Conservation (phyloP, 2,888 invertebrate species). For the Coelinius sp. region DNA sequence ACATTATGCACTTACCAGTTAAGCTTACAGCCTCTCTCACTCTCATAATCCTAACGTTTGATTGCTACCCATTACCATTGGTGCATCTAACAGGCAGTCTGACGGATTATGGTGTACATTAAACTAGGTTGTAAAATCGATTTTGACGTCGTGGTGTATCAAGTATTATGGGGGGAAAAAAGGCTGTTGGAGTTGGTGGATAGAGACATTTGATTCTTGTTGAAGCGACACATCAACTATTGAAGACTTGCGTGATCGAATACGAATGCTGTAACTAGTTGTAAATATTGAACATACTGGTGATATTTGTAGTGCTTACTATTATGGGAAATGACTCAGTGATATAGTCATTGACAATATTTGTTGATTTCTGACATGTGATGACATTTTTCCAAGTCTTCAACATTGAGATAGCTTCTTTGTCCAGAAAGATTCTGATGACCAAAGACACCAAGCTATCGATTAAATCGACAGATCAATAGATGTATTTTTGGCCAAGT, state of each 20-base stretch:
- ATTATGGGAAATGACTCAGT: neutral
- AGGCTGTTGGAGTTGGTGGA: neutral
- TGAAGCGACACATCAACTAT: neutral
- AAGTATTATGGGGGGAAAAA: neutral
- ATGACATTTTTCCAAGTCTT: too few species aligned
- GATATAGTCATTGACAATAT: too few species aligned
- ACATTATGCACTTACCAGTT: slow-evolving; percentile 14
- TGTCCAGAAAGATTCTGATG: too few species aligned
- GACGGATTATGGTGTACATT: slow-evolving; percentile 57
- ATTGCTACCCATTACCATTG: slow-evolving; percentile 60
- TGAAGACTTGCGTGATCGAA: neutral
- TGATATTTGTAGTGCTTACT: neutral
- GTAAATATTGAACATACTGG: neutral
- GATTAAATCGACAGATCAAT: neutral
- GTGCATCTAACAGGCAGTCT: slow-evolving; percentile 48
- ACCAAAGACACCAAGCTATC: neutral
- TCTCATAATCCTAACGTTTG: slow-evolving; percentile 60
- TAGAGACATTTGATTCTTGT: neutral
- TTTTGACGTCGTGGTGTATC: neutral
- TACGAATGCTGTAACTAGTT: neutral
- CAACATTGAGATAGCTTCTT: too few species aligned
- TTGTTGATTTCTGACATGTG: too few species aligned
- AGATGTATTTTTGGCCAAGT: neutral
- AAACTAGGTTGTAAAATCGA: neutral
- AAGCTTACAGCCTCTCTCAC: slow-evolving; percentile 6